These are phyloP conservation scores for Monopis laevigella DNA, from an alignment of 2,888 invertebrate species.

Conservation along the genomic window DNA sequence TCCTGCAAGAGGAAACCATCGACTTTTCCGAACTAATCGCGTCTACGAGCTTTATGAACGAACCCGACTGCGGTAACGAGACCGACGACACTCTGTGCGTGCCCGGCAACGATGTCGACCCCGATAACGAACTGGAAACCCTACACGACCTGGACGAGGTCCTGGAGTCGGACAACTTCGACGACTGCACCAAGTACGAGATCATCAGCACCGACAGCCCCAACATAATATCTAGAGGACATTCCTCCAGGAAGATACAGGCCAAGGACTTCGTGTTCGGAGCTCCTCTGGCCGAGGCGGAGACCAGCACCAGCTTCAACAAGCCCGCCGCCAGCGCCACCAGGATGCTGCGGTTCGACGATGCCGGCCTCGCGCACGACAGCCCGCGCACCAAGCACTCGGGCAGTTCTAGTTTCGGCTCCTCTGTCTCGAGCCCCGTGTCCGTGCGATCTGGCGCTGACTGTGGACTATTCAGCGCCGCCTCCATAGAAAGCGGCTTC, in stretches of 20 bases:
- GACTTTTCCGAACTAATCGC: neutral
- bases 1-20: neutral
- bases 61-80: too few relatives aligned
- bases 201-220: conserved; percentile 61
- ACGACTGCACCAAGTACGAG: conserved; percentile 55
- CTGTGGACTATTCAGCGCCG: too few relatives aligned
- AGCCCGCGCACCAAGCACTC: conserved; percentile 41
- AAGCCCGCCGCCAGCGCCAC: conserved; percentile 28
- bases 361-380: too few relatives aligned
- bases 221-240: conserved; percentile 48
- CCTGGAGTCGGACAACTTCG: conserved; percentile 48
- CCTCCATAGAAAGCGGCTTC: conserved; percentile 55
- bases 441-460: too few relatives aligned
- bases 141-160: conserved; percentile 57
- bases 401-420: conserved; percentile 35
- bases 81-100: too few relatives aligned
- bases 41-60: neutral
- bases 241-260: conserved; percentile 38
- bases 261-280: conserved; percentile 51
- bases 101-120: neutral
- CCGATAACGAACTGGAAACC: conserved; percentile 19
- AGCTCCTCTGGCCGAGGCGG: conserved; percentile 45
- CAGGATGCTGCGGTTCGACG: conserved; percentile 51
- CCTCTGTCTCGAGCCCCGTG: conserved; percentile 45
- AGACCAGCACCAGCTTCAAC: conserved; percentile 52